Evolutionary conservation across 2,888 invertebrate genomes (phyloP).

Genomic region (Girardia tigrina): DNA sequence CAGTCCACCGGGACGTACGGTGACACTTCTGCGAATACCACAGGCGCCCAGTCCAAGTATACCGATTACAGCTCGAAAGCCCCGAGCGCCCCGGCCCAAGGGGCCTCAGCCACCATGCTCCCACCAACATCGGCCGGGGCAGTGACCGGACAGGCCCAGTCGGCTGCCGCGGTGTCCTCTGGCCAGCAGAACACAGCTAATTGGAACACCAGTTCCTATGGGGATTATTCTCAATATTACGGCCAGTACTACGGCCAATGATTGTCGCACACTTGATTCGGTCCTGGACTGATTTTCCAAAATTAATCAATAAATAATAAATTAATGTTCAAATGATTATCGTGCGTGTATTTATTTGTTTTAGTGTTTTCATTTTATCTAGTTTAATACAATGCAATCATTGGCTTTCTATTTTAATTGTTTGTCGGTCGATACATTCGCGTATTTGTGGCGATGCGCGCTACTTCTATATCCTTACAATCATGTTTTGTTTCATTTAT

Average conservation of each 20-base stretch:
- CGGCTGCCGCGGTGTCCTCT: background rate
- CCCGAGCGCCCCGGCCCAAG: background rate
- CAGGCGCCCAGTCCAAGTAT: background rate
- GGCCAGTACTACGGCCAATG: background rate
- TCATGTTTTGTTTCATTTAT: too few species aligned
- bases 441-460: too few species aligned
- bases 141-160: background rate
- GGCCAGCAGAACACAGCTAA: background rate
- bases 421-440: too few species aligned
- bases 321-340: too few species aligned
- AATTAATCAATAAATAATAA: too few species aligned
- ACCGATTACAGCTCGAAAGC: background rate
- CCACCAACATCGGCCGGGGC: background rate
- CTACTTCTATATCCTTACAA: too few species aligned
- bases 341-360: too few species aligned
- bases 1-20: background rate
- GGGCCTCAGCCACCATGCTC: background rate
- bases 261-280: background rate
- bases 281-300: too few species aligned
- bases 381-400: too few species aligned
- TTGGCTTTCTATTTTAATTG: too few species aligned
- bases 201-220: background rate
- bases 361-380: too few species aligned
- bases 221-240: background rate
- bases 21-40: background rate